Percentiles rank a stretch among this genome's conserved stretches.
These are phyloP conservation scores for Andrena bicolor DNA, from an alignment of 2,888 invertebrate genomes.

Conservation along the genomic window DNA sequence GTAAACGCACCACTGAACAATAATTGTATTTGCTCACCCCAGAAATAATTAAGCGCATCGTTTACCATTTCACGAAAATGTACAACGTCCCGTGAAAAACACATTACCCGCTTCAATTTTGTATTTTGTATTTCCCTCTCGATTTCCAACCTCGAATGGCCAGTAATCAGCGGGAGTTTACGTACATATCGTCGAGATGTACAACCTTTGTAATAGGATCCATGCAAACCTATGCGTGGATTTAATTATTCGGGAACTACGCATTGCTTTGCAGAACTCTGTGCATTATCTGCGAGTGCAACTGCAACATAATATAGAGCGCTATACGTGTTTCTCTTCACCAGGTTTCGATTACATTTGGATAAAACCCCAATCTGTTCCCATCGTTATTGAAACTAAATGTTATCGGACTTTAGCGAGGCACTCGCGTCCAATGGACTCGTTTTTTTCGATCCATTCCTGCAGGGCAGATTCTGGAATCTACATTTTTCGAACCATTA, in stretches of 20 bases:
- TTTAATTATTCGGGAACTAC: constrained; percentile 41
- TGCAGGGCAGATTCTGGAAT: not conserved
- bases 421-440: not conserved
- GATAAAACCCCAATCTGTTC: not conserved
- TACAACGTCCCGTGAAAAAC: not conserved
- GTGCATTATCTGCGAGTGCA: not conserved
- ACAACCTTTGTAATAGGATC: constrained; percentile 5
- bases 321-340: not conserved
- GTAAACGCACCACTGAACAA: not conserved
- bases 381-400: constrained; percentile 19
- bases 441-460: not conserved
- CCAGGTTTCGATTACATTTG: not conserved
- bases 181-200: constrained; percentile 3
- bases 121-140: not conserved
- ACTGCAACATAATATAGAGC: not conserved
- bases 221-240: constrained; percentile 13
- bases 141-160: constrained; percentile 5
- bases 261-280: not conserved
- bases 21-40: no score
- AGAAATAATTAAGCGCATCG: not conserved
- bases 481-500: constrained; percentile 18
- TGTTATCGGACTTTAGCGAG: not conserved
- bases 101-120: constrained; percentile 11
- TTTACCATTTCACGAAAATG: not conserved
- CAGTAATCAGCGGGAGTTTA: not conserved